phyloP scores from a whole-genome alignment of 2,797 vertebrate species.

The Pagetopsis macropterus region DNA sequence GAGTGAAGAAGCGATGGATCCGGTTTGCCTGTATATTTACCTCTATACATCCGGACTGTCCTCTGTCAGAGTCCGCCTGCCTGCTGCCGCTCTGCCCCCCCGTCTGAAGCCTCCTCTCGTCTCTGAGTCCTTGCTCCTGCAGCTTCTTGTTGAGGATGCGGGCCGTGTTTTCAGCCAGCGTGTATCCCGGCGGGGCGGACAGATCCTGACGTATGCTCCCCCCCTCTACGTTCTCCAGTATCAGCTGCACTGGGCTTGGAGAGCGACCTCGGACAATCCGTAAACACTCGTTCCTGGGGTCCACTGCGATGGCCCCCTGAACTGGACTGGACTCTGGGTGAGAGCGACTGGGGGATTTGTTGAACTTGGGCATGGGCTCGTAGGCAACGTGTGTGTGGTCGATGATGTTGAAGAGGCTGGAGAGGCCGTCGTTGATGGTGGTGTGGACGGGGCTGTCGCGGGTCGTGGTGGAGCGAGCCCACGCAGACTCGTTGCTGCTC shows the following conservation, averaged over 20 bases:
- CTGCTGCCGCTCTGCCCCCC: conserved; percentile 68
- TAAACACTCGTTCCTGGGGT: conserved; percentile 75
- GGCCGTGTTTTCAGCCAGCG: conserved; percentile 91
- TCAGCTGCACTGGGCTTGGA: conserved; percentile 91
- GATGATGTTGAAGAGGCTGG: conserved; percentile 98
- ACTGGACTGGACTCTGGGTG: conserved; percentile 78
- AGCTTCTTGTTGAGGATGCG: conserved; percentile 95
- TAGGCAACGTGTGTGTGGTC: conserved; percentile 92
- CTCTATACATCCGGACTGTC: conserved; percentile 92
- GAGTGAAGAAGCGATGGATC: conserved; percentile 63
- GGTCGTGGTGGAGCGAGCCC: conserved; percentile 97
- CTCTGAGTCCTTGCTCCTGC: conserved; percentile 91
- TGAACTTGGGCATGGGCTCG: conserved; percentile 89
- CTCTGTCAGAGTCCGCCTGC: conserved; percentile 80
- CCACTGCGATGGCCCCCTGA: conserved; percentile 44
- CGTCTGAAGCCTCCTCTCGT: conserved; percentile 87
- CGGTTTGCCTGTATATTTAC: conserved; percentile 83
- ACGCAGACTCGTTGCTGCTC: conserved; percentile 95
- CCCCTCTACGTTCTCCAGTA: conserved; percentile 87
- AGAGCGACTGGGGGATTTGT: conserved; percentile 88
- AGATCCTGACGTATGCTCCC: conserved; percentile 91
- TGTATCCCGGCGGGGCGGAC: conserved; percentile 93
- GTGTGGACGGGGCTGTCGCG: conserved; percentile 97
- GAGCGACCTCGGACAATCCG: conserved; percentile 89
- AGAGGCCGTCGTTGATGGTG: conserved; percentile 97